Evolutionary conservation across 2,888 invertebrate species (phyloP).

Genomic region (Rhopalosiphum nymphaeae): DNA sequence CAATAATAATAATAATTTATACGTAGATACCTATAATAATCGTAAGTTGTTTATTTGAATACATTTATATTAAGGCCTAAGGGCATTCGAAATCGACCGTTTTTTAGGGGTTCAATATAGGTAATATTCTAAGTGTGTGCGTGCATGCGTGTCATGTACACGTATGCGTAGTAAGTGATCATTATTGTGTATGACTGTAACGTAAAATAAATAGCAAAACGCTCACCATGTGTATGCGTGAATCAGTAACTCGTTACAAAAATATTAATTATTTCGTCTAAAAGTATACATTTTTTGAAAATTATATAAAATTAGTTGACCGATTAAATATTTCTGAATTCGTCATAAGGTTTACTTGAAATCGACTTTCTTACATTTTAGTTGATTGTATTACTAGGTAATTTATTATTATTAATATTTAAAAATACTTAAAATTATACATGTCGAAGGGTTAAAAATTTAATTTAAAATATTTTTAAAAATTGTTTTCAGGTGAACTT

Average conservation of each 20-base stretch:
- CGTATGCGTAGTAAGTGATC: not conserved
- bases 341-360: not conserved
- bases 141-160: not conserved
- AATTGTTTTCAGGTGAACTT: too few species aligned
- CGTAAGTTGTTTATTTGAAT: not conserved
- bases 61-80: not conserved
- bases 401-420: not conserved
- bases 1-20: not conserved
- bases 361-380: not conserved
- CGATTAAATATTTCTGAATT: not conserved
- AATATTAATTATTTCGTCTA: not conserved
- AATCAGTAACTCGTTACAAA: not conserved
- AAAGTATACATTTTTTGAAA: not conserved
- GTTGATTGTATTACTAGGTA: too few species aligned
- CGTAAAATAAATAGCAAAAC: not conserved
- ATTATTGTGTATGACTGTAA: not conserved
- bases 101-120: not conserved
- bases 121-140: not conserved
- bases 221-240: too few species aligned
- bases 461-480: too few species aligned
- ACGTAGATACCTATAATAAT: not conserved
- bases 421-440: not conserved
- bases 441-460: not conserved
- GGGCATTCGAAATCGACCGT: not conserved
- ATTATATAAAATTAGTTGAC: not conserved